Base-by-base conservation (phyloP, 2,113 vertebrate genomes). In the Actinemys pallida region DNA sequence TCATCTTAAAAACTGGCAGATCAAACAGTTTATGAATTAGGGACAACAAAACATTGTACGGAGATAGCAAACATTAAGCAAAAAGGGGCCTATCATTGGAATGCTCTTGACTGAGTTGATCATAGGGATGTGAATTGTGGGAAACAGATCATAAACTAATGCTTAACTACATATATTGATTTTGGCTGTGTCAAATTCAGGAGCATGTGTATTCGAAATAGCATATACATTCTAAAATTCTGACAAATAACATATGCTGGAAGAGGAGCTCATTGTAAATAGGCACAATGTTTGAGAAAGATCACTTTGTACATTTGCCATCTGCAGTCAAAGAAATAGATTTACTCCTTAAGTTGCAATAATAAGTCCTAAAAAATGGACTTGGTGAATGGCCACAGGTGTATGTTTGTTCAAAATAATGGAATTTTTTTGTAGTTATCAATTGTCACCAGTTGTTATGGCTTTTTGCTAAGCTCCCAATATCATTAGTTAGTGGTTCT, bases 221-320 rank as follows among this genome's bases (percentile, higher is more conserved):
- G 47, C 19, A 49, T 25, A 6, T 42, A n/a, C 45, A 53, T 14
- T 54, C 72, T 35, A 56, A 56, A 56, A 45, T 22, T 47, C 56
- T 0, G 0, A 1, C 35, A 53, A 50, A 8, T 25, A 83, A 3
- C 3, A 4, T 5, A 82, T 50, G 11, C 27, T n/a, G 50, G 65
- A 72, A 86, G 95, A 92, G 80, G 78, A 35, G 14, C 5, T 10
- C 31, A 16, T 19, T 84, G 69, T 27, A 62, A 12, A 24, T 50
- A 57, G 13, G 22, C 13, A 9, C 81, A 6, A 19, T 53, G 27
- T 3, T 1, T 80, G 17, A 39, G 79, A 83, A 87, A 69, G 47
- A 52, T 19, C 84, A 82, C 57, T 84, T 84, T 69, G 62, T 13
- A 69, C 8, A 4, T 49, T 88, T 94, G 79, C 92, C 29, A 80